Conservation (phyloP, 1,140 invertebrate species). For the Adoxophyes honmai region DNA sequence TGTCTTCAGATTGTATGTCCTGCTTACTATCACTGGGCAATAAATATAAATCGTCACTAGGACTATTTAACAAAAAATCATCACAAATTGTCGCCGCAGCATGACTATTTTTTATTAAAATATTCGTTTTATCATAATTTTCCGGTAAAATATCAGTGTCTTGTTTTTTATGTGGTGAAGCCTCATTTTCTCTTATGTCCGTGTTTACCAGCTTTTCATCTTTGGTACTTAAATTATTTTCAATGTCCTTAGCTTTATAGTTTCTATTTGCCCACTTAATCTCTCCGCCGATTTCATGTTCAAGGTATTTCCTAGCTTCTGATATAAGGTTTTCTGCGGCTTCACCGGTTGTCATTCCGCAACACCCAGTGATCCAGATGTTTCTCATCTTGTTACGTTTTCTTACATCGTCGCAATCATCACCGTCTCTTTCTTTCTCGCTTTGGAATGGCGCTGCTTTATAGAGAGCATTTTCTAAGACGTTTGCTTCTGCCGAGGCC, state of each 20-base stretch:
- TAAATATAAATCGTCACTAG: background rate
- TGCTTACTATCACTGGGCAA: background rate
- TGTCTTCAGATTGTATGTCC: background rate
- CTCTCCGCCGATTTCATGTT: constrained; percentile 80
- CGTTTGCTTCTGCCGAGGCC: constrained; percentile 82
- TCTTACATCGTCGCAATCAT: constrained; percentile 82
- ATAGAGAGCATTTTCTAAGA: constrained; percentile 87
- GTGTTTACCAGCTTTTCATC: background rate
- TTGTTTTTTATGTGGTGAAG: background rate
- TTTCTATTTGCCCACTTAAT: constrained; percentile 77
- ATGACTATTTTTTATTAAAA: background rate
- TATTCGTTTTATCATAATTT: background rate
- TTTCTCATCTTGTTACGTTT: constrained; percentile 83
- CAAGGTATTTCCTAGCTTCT: constrained; percentile 86
- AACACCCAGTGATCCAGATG: constrained; percentile 90
- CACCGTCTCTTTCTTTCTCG: constrained; percentile 84
- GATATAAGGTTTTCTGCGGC: constrained; percentile 88
- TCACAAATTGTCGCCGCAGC: background rate
- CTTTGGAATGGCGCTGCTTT: constrained; percentile 91
- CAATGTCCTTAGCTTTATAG: background rate
- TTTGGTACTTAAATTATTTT: background rate
- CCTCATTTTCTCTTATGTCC: background rate
- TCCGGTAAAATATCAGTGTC: background rate
- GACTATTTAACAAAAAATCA: constrained; percentile 2
- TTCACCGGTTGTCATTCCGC: constrained; percentile 88